Evolutionary conservation across 2,888 invertebrate species (phyloP).

Genomic region (Pterostichus niger): DNA sequence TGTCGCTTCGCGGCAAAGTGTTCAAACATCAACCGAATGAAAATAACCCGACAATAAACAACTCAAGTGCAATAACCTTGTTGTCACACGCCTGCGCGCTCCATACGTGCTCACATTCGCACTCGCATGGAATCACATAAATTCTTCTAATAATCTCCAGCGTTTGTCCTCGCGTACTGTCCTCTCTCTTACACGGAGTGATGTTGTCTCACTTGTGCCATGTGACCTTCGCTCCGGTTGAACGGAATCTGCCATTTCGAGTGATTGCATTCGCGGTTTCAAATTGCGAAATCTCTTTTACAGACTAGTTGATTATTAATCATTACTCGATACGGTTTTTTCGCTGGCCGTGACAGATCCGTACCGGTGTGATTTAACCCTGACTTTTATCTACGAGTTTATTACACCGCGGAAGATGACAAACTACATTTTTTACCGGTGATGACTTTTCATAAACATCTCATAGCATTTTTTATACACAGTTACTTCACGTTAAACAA

Average conservation of each 20-base stretch:
- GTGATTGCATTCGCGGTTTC: constrained; percentile 57
- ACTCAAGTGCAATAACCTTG: constrained; percentile 67
- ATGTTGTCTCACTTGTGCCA: not conserved
- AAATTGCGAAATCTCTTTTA: constrained; percentile 61
- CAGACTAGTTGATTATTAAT: constrained; percentile 54
- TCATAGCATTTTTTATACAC: no score
- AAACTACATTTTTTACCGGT: not conserved
- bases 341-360: constrained; percentile 41
- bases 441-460: no score
- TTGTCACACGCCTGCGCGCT: constrained; percentile 57
- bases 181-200: constrained; percentile 23
- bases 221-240: constrained; percentile 59
- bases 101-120: constrained; percentile 52
- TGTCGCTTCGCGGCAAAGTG: constrained; percentile 19
- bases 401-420: constrained; percentile 47
- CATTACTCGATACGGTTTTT: constrained; percentile 62
- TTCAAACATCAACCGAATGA: constrained; percentile 46
- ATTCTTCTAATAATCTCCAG: constrained; percentile 64
- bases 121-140: constrained; percentile 63
- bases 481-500: no score
- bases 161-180: constrained; percentile 58
- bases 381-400: constrained; percentile 31
- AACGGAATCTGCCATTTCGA: constrained; percentile 60
- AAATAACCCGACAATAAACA: constrained; percentile 66
- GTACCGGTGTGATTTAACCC: constrained; percentile 47